Evolutionary conservation across 2,888 invertebrate genomes (phyloP).

Genomic region (Bombylius major): DNA sequence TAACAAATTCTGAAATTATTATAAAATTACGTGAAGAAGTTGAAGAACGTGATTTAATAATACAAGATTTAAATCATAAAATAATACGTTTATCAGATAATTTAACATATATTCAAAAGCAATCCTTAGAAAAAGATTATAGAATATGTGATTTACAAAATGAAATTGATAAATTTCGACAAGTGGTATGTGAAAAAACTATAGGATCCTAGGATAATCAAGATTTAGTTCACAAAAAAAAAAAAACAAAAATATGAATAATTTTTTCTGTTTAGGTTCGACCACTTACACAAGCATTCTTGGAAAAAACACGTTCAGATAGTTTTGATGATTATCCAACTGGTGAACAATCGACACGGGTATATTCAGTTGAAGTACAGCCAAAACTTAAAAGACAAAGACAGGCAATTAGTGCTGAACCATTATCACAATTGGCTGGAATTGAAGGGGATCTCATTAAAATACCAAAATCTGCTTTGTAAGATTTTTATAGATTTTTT

Average conservation of each 20-base stretch:
- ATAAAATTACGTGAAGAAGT: conserved; percentile 18
- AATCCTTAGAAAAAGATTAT: conserved; percentile 51
- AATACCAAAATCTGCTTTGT: conserved; percentile 57
- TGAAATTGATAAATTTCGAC: conserved; percentile 75
- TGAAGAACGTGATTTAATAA: conserved; percentile 20
- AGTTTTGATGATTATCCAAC: conserved; percentile 39
- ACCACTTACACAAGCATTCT: conserved; percentile 54
- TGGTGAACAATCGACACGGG: conserved; percentile 43
- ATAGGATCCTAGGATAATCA: background rate
- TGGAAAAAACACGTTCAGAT: conserved; percentile 39
- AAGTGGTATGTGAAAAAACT: conserved; percentile 53
- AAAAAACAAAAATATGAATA: no score
- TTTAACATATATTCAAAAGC: conserved; percentile 22
- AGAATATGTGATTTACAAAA: conserved; percentile 66
- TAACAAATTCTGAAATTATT: background rate
- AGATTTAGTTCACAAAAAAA: no score
- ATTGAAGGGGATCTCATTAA: conserved; percentile 48
- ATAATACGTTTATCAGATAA: conserved; percentile 25
- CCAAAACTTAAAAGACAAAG: conserved; percentile 55
- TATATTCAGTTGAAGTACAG: conserved; percentile 40
- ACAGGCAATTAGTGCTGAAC: conserved; percentile 68
- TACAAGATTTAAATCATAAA: conserved; percentile 23
- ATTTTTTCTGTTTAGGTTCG: conserved; percentile 24
- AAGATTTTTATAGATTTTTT: conserved; percentile 23
- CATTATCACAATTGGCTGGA: conserved; percentile 45